Evolutionary conservation across 2,113 vertebrate species (phyloP).

Genomic region (Datnioides undecimradiatus): DNA sequence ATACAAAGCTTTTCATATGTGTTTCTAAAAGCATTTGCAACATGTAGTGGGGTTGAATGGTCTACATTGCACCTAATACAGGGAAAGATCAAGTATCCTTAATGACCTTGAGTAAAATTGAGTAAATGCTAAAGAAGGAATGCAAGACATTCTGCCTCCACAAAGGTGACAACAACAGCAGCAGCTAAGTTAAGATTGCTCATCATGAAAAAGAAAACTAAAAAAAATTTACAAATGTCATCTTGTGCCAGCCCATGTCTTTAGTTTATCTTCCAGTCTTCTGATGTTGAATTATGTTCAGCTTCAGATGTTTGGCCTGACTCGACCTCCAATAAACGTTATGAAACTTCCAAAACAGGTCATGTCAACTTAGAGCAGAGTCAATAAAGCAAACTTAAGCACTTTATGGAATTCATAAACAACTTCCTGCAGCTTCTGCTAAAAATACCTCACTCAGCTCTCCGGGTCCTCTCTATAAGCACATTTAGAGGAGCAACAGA

Average conservation of each 20-base stretch:
- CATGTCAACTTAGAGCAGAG: neutral
- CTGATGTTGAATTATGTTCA: neutral
- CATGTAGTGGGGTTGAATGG: no score
- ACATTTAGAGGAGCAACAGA: conserved; percentile 14
- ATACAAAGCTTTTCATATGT: no score
- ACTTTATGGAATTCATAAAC: conserved; percentile 35
- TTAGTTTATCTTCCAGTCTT: neutral
- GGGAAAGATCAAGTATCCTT: neutral
- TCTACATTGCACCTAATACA: no score
- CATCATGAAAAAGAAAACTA: neutral
- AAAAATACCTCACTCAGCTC: conserved; percentile 24
- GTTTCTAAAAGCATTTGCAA: no score
- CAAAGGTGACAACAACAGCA: neutral
- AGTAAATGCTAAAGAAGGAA: neutral
- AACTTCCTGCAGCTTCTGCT: conserved; percentile 21
- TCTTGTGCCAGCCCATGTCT: neutral
- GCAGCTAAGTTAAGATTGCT: neutral
- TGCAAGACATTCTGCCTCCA: neutral
- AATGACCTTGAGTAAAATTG: neutral
- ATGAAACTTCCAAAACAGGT: conserved; percentile 22
- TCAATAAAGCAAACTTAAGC: neutral
- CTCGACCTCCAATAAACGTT: conserved; percentile 3
- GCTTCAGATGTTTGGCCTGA: neutral
- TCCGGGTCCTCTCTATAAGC: neutral
- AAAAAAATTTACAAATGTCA: neutral